Conservation (phyloP, 2,888 invertebrate species). For the Magallana nippona region DNA sequence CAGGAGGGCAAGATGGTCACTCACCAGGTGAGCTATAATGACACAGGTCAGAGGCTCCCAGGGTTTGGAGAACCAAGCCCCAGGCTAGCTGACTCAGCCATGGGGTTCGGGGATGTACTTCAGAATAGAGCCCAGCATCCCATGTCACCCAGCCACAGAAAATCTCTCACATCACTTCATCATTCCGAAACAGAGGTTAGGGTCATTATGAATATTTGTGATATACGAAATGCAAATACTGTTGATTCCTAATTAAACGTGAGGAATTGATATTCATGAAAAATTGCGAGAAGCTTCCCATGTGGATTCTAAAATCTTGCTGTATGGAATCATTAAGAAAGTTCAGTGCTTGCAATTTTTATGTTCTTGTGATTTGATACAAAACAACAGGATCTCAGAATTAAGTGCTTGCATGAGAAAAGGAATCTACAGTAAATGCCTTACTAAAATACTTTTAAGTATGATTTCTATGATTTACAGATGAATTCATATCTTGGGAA, state of each 20-base stretch:
- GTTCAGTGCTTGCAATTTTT: no score
- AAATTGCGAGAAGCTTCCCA: no score
- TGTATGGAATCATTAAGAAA: no score
- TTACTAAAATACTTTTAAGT: no score
- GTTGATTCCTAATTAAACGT: no score
- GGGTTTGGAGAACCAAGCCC: constrained; percentile 8
- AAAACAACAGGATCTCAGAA: no score
- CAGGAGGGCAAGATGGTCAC: constrained; percentile 11
- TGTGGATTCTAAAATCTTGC: no score
- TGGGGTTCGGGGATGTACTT: not conserved
- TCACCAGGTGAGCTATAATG: not conserved
- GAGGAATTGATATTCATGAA: no score
- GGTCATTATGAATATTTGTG: no score
- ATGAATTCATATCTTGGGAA: not conserved
- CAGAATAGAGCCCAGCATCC: not conserved
- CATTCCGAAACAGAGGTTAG: constrained; percentile 29
- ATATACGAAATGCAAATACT: no score
- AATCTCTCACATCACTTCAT: constrained; percentile 25
- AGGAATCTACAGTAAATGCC: not conserved
- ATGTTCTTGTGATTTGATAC: no score
- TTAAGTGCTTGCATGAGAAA: no score
- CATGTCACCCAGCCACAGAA: constrained; percentile 8
- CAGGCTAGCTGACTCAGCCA: not conserved
- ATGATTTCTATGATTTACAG: not conserved
- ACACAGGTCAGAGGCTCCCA: not conserved